Evolutionary conservation across 2,888 invertebrate genomes (phyloP).

Genomic region (Cetonia aurata): DNA sequence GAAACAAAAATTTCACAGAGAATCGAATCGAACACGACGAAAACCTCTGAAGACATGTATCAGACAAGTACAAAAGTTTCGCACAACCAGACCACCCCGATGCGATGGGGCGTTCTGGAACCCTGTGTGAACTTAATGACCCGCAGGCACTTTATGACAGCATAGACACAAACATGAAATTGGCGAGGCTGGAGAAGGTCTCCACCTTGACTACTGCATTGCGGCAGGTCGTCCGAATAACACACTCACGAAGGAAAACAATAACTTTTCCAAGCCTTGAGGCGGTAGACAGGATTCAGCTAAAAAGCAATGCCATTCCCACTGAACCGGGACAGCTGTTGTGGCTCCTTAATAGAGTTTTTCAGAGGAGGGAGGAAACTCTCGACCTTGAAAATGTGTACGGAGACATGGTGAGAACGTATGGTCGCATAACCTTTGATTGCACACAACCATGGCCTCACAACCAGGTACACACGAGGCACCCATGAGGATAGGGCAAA

Average conservation of each 20-base stretch:
- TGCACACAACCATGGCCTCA: conserved; percentile 19
- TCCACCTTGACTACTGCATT: background rate
- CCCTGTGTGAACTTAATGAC: background rate
- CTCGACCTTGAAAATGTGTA: conserved; percentile 4
- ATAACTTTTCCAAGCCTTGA: conserved; percentile 23
- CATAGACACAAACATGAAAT: background rate
- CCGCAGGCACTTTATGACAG: background rate
- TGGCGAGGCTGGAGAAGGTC: background rate
- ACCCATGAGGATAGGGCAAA: conserved; percentile 25
- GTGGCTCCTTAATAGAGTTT: background rate
- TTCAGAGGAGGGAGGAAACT: conserved; percentile 19
- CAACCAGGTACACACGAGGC: conserved; percentile 19
- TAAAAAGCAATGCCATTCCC: conserved; percentile 19
- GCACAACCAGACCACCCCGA: too few relatives aligned
- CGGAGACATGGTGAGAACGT: conserved; percentile 17
- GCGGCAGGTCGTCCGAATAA: conserved; percentile 4
- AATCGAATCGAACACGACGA: too few relatives aligned
- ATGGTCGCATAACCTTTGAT: conserved; percentile 33
- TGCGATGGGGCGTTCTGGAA: too few relatives aligned
- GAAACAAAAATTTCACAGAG: too few relatives aligned
- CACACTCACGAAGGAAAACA: conserved; percentile 17
- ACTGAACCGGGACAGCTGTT: conserved; percentile 10
- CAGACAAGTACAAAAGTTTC: too few relatives aligned
- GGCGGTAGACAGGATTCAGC: conserved; percentile 35
- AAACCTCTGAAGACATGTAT: too few relatives aligned